Evolutionary conservation across 2,113 vertebrate species (phyloP).

Genomic region (Callipepla californica): DNA sequence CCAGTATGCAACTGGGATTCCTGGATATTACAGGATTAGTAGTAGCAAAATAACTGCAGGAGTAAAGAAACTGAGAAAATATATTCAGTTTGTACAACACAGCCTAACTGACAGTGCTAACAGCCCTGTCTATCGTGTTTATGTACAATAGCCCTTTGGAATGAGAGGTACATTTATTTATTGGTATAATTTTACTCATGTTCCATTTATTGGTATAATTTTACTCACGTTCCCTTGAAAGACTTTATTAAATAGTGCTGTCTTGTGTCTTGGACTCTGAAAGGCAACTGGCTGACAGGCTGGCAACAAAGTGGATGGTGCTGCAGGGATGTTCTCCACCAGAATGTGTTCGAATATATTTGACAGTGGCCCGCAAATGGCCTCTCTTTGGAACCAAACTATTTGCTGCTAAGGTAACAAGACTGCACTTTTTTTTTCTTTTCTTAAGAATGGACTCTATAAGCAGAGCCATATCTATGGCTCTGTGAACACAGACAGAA

Average conservation of each 20-base stretch:
- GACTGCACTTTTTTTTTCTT: neutral
- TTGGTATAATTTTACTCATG: neutral
- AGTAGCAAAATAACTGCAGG: neutral
- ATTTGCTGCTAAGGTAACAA: slow-evolving; percentile 86
- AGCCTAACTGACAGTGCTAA: neutral
- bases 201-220: neutral
- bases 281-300: slow-evolving; percentile 84
- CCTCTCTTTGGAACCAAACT: slow-evolving; percentile 89
- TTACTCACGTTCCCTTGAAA: neutral
- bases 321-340: slow-evolving; percentile 84
- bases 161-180: neutral
- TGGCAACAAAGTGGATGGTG: slow-evolving; percentile 85
- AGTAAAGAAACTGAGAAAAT: slow-evolving; percentile 10
- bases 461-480: neutral
- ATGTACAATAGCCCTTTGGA: neutral
- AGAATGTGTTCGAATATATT: slow-evolving; percentile 89
- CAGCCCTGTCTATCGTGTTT: neutral
- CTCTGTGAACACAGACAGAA: neutral
- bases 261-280: slow-evolving; percentile 26
- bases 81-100: neutral
- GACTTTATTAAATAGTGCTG: neutral
- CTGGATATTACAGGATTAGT: neutral
- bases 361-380: slow-evolving; percentile 90
- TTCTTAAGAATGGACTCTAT: neutral
- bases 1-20: neutral